Percentiles rank a stretch among this genome's conserved stretches.
phyloP scores from a whole-genome alignment of 2,888 invertebrate species.

The Cryptophagus acutangulus region DNA sequence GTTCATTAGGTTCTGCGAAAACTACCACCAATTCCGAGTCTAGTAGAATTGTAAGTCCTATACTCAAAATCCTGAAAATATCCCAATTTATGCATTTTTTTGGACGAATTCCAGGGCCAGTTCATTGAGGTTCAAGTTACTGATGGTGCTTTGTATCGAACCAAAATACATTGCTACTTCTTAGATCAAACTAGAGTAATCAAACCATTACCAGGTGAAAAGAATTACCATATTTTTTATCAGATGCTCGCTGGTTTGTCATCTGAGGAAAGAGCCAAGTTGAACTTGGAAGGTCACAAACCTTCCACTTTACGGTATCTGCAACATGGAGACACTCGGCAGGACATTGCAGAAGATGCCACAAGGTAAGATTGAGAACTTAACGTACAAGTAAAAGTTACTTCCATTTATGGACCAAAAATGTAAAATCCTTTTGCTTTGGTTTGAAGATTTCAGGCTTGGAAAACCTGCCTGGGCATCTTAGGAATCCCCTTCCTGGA shows the following conservation, averaged over 20 bases:
- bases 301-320: slow-evolving; percentile 78
- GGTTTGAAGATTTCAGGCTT: slow-evolving; percentile 82
- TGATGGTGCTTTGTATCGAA: slow-evolving; percentile 88
- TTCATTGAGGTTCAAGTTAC: slow-evolving; percentile 96
- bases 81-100: slow-evolving; percentile 2
- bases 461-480: slow-evolving; percentile 87
- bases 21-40: slow-evolving; percentile 88
- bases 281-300: slow-evolving; percentile 82
- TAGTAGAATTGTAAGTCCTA: slow-evolving; percentile 74
- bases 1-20: slow-evolving; percentile 86
- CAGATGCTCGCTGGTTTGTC: slow-evolving; percentile 89
- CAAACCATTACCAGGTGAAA: slow-evolving; percentile 77
- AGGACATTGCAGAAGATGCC: slow-evolving; percentile 69
- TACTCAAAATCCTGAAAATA: not conserved
- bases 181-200: slow-evolving; percentile 91
- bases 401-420: too few relatives aligned
- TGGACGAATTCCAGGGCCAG: slow-evolving; percentile 65
- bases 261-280: slow-evolving; percentile 77
- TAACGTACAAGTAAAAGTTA: too few relatives aligned
- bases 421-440: too few relatives aligned
- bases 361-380: slow-evolving; percentile 49
- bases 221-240: slow-evolving; percentile 96
- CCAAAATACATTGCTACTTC: slow-evolving; percentile 95
- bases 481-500: slow-evolving; percentile 92
- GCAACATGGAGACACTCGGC: slow-evolving; percentile 65